phyloP scores from a whole-genome alignment of 2,797 vertebrate species.

The Platyrinchus mystaceus region DNA sequence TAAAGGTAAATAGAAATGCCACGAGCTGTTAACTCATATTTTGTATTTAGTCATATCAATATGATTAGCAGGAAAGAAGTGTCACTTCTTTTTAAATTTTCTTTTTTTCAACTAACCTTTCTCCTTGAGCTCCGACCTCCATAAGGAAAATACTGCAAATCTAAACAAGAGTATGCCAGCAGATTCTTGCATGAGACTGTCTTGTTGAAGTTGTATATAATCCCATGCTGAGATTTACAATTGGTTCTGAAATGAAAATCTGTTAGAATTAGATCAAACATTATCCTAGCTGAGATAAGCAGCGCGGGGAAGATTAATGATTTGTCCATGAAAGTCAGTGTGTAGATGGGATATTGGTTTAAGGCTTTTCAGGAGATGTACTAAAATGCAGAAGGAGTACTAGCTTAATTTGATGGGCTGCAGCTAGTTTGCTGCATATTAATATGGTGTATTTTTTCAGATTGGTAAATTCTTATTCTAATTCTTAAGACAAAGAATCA shows the following conservation, averaged over 20 bases:
- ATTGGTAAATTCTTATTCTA: neutral
- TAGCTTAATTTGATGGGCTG: neutral
- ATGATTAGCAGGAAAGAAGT: conserved; percentile 37
- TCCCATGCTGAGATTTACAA: conserved; percentile 68
- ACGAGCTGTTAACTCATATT: conserved; percentile 32
- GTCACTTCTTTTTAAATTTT: conserved; percentile 42
- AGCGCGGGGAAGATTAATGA: conserved; percentile 37
- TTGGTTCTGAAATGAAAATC: conserved; percentile 72
- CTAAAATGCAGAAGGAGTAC: neutral
- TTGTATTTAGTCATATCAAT: conserved; percentile 22
- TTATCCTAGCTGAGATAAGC: conserved; percentile 51
- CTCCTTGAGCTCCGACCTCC: conserved; percentile 3
- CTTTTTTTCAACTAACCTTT: conserved; percentile 39
- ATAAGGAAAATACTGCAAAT: conserved; percentile 26
- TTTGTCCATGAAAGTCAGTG: conserved; percentile 39
- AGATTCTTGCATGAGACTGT: conserved; percentile 18
- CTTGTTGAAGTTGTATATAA: conserved; percentile 61
- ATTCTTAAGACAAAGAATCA: neutral
- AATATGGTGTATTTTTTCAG: neutral
- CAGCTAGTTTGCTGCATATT: neutral
- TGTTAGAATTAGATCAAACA: conserved; percentile 63
- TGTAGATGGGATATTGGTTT: neutral
- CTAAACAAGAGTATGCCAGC: conserved; percentile 16
- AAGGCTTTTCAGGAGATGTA: neutral
- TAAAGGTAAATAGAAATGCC: conserved; percentile 56